Evolutionary conservation across 2,797 vertebrate genomes (phyloP), one percentile per base, ranked within the genome.

Genomic region (Lagodon rhomboides): DNA sequence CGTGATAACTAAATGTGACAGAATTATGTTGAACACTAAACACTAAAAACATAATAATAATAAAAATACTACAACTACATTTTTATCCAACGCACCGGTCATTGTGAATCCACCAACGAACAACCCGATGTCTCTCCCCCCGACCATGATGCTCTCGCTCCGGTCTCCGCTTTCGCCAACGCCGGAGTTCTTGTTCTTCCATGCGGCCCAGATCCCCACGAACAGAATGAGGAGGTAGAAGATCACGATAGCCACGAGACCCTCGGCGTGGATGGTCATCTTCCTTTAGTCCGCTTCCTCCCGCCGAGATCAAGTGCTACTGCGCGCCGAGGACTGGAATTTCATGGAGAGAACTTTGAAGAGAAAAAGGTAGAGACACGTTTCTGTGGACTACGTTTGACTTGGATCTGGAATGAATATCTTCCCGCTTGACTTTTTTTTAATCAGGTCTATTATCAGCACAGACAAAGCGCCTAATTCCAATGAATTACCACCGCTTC

Each of bases 191-290:
- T 98, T 99, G 89, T 98, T 99, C 92, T 97, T 99, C 98, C 98
- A 99, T 16, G 98, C 97, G 58, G 98, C 98, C 98, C 98, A 99
- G 89, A 99, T 98, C 27, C 98, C 98, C 86, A 99, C 98, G 44
- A 94, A 87, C 63, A 99, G 91, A 81, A 99, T 99, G 58, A 98
- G 92, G 85, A 99, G 68, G 80, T 99, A 99, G 92, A 99, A 99
- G 43, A 98, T 38, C 51, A 97, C 92, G 74, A 99, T 99, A 43
- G 98, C 98, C 90, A 98, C 93, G 64, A 99, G 91, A 82, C 98
- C 98, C 81, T 97, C 97, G 75, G 93, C 94, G 79, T 99, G 98
- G 93, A 99, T 96, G 89, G 96, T 83, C 98, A 99, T 99, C 73
- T 91, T 95, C 67, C 49, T 44, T 51, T 47, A 4, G 73, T 76